These are phyloP conservation scores for Chironomus tentans DNA, from an alignment of 2,888 invertebrate species.

Conservation along the genomic window DNA sequence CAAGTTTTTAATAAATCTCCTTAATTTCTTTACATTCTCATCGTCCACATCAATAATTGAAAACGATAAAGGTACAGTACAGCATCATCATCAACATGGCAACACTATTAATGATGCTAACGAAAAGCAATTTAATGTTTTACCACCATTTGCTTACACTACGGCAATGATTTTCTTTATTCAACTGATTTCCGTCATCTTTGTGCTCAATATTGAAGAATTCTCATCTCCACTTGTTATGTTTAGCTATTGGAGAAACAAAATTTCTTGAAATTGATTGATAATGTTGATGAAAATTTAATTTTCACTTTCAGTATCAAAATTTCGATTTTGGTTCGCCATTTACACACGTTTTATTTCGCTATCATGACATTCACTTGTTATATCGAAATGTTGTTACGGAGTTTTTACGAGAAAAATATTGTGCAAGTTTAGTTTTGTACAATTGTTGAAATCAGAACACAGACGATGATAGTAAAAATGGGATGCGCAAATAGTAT, in stretches of 20 bases:
- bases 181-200: slow-evolving; percentile 23
- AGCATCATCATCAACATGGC: not conserved
- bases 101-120: not conserved
- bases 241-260: slow-evolving; percentile 21
- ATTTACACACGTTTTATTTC: slow-evolving; percentile 10
- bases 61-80: not conserved
- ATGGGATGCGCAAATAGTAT: slow-evolving; percentile 9
- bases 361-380: slow-evolving; percentile 15
- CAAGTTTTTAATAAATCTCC: slow-evolving; percentile 24
- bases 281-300: slow-evolving; percentile 6
- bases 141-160: slow-evolving; percentile 22
- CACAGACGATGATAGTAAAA: slow-evolving; percentile 15
- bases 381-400: not conserved
- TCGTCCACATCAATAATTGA: not conserved
- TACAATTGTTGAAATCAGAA: not conserved
- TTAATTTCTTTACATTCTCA: slow-evolving; percentile 19
- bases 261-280: slow-evolving; percentile 27
- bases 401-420: not conserved
- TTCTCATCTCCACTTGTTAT: slow-evolving; percentile 21
- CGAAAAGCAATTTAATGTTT: not conserved
- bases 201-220: slow-evolving; percentile 27
- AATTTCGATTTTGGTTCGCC: slow-evolving; percentile 21
- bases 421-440: not conserved
- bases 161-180: slow-evolving; percentile 27
- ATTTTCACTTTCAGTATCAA: slow-evolving; percentile 22